Evolutionary conservation across 64 coral and sea anemone species (phyloP).

Genomic region (Orbicella faveolata): DNA sequence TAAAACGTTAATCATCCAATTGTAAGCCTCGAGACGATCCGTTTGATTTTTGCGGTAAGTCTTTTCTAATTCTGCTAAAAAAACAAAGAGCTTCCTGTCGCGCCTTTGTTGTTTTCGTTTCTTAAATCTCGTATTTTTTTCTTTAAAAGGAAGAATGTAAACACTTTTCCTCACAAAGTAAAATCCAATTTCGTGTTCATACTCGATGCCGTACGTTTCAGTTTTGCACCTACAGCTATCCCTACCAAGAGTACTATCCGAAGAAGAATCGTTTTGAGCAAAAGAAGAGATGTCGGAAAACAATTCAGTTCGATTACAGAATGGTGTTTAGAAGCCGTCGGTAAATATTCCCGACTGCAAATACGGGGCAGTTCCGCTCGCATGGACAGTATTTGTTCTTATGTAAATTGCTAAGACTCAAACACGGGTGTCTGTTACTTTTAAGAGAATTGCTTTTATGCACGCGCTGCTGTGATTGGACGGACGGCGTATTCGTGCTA

Average conservation of each 20-base stretch:
- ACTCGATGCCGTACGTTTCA: neutral
- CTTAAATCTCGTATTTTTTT: neutral
- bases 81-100: constrained; percentile 25
- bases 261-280: neutral
- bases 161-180: neutral
- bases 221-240: neutral
- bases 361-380: constrained; percentile 1
- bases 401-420: constrained; percentile 33
- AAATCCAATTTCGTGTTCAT: neutral
- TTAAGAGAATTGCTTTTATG: neutral
- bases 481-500: neutral
- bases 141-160: neutral
- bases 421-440: constrained; percentile 29
- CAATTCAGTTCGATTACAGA: neutral
- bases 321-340: neutral
- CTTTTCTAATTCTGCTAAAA: neutral
- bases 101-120: constrained; percentile 17
- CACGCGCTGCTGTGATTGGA: neutral
- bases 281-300: neutral
- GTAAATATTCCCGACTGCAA: neutral
- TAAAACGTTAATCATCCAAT: neutral
- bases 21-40: neutral
- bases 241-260: too few relatives aligned
- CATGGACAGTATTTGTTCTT: neutral
- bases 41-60: neutral